Evolutionary conservation across 1,140 invertebrate genomes (phyloP).

Genomic region (Atta colombica): DNA sequence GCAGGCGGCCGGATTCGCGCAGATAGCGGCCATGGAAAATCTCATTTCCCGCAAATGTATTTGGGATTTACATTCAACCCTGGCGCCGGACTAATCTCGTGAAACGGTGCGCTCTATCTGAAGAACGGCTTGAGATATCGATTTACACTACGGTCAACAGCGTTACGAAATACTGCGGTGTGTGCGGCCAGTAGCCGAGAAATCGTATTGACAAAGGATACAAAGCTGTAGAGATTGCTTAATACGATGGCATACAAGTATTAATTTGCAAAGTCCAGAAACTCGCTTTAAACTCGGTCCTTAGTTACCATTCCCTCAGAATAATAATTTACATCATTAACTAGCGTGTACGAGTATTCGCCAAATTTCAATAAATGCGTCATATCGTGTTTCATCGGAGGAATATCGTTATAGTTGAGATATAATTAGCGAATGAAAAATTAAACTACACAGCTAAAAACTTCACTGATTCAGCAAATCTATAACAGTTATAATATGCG

Average conservation of each 20-base stretch:
- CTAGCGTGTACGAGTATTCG: not conserved
- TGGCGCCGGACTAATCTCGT: conserved; percentile 76
- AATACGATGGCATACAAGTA: conserved; percentile 59
- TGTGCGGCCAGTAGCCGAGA: conserved; percentile 30
- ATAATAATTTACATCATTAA: conserved; percentile 53
- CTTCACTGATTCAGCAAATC: no score
- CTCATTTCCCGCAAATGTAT: conserved; percentile 70
- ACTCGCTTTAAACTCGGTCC: conserved; percentile 42
- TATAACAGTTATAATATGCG: no score
- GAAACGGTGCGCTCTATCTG: conserved; percentile 74
- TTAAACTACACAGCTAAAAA: not conserved
- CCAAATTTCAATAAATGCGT: conserved; percentile 43
- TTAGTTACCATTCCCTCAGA: conserved; percentile 15
- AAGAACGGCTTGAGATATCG: conserved; percentile 77
- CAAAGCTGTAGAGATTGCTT: conserved; percentile 49
- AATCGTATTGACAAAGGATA: conserved; percentile 79
- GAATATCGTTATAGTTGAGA: conserved; percentile 23
- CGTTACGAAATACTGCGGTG: conserved; percentile 26
- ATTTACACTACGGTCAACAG: conserved; percentile 79
- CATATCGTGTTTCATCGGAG: not conserved
- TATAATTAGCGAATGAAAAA: conserved; percentile 32
- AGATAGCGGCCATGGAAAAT: conserved; percentile 51
- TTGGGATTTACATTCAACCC: conserved; percentile 73
- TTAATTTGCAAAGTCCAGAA: conserved; percentile 75
- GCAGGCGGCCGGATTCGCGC: conserved; percentile 20